Evolutionary conservation across 2,113 vertebrate species (phyloP), one percentile per base, ranked within the genome.

Genomic region (Apteryx mantelli): DNA sequence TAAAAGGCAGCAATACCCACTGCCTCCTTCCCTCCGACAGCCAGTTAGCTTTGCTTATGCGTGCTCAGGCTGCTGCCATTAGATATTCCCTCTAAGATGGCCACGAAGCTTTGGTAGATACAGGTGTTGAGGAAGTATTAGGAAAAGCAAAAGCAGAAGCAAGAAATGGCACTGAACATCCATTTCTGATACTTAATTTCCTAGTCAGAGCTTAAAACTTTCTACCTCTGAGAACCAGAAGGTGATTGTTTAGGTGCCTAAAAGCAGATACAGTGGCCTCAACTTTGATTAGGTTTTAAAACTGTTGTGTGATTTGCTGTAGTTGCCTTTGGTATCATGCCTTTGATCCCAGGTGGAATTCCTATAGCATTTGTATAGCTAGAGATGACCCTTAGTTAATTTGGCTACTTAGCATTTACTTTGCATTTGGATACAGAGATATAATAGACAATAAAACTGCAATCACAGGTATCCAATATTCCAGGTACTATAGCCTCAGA

Each of bases 121-220:
- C 71, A 88, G 56, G 44, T 84, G 66, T 58, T 5, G 22, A 81
- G 95, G 82, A 93, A 94, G 80, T 36, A 76, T 55, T 86, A 91
- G 65, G 64, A 83, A 55, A 81, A 91, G 56, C 78, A 84, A 88
- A 94, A 91, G 7, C 2, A 3, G 75, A 96, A 95, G 74, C 91
- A 85, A 92, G 82, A 48, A 64, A 32, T 42, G 58, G 61, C 52
- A 36, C 38, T 78, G 46, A 91, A 53, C 58, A 44, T 61, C 20
- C n/a, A 16, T 28, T 90, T 88, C 60, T 91, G 85, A 61, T 69
- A 50, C 26, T 50, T 68, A 16, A 83, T 83, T 94, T 92, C 88
- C 73, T 48, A 50, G 19, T 86, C 79, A 76, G 80, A 79, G 60
- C 56, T 96, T 79, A 56, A 61, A 87, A 81, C 83, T 83, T 89